phyloP scores from a whole-genome alignment of 2,888 invertebrate species.

The Microctonus brassicae region DNA sequence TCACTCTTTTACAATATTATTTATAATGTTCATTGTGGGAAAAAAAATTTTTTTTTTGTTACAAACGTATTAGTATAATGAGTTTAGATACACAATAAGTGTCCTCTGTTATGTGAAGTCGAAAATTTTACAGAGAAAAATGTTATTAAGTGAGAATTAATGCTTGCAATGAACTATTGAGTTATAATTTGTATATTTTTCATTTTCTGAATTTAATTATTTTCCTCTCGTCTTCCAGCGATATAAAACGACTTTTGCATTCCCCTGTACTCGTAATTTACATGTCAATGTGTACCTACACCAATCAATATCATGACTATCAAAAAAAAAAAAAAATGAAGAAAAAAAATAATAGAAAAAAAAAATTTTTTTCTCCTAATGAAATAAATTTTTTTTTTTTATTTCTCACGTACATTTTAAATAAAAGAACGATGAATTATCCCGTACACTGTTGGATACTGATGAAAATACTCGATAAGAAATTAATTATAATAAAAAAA shows the following conservation, averaged over 20 bases:
- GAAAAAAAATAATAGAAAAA: neutral
- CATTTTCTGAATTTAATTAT: neutral
- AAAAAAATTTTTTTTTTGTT: neutral
- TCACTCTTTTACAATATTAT: neutral
- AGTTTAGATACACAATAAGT: neutral
- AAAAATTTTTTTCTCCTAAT: no score
- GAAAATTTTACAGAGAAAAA: neutral
- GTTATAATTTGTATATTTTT: neutral
- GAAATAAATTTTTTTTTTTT: no score
- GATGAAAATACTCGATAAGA: neutral
- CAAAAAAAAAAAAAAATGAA: neutral
- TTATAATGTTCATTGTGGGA: neutral
- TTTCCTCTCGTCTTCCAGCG: neutral
- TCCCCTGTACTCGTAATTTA: neutral
- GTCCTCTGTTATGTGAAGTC: neutral
- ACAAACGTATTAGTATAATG: no score
- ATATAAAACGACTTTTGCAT: neutral
- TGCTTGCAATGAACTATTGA: no score
- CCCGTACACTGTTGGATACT: neutral
- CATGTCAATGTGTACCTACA: neutral
- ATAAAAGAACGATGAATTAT: neutral
- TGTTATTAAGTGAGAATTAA: no score
- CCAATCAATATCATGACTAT: neutral
- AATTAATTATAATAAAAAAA: neutral
- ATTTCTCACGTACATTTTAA: no score